These are phyloP conservation scores for Leptodactylus fallax DNA, from an alignment of 2,797 vertebrate species.

Conservation along the genomic window DNA sequence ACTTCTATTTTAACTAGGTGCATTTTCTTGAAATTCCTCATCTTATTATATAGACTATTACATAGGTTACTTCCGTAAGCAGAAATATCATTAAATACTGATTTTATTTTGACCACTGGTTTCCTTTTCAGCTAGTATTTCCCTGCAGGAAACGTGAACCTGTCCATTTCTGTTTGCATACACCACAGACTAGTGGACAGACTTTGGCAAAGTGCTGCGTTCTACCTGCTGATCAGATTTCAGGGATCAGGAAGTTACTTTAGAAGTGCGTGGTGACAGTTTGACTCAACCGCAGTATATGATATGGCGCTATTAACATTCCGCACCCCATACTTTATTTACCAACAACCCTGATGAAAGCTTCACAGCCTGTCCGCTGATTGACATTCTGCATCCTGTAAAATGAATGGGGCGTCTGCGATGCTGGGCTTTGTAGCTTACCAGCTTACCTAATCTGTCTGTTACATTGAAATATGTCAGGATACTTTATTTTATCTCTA, in stretches of 20 bases:
- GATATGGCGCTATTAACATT: conserved; percentile 44
- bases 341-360: conserved; percentile 43
- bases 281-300: conserved; percentile 19
- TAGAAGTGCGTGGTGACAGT: conserved; percentile 33
- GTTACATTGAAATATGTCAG: not conserved
- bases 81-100: not conserved
- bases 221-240: conserved; percentile 17
- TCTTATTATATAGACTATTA: no score
- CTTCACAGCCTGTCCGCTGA: conserved; percentile 11
- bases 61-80: not conserved
- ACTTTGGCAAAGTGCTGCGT: not conserved
- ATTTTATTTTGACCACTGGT: not conserved
- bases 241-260: conserved; percentile 41
- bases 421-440: not conserved
- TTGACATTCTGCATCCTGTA: conserved; percentile 3
- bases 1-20: not conserved
- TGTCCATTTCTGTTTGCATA: conserved; percentile 6
- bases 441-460: no score
- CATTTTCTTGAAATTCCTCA: not conserved
- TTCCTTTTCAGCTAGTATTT: not conserved
- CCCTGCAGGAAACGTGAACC: not conserved
- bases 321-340: conserved; percentile 35
- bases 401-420: not conserved
- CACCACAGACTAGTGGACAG: conserved; percentile 14
- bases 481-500: not conserved